A percentile compares a stretch with the other conserved stretches of the same genome.
Conservation (phyloP, 1,140 invertebrate species). For the Papilio polytes region DNA sequence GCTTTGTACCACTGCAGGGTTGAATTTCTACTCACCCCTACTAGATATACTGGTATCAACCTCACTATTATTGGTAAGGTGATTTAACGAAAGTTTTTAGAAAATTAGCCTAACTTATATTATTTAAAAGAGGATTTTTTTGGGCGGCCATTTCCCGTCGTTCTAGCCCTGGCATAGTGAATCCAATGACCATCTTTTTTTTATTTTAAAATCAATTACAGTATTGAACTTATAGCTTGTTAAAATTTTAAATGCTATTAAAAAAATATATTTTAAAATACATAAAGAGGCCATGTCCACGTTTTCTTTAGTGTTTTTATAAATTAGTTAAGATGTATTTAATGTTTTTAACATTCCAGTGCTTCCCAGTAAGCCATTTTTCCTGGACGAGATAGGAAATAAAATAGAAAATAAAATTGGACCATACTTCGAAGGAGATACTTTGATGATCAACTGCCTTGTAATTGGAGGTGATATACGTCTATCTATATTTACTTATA, state of each 20-base stretch:
- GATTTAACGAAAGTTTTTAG: background rate
- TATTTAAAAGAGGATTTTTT: too few relatives aligned
- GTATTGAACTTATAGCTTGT: too few relatives aligned
- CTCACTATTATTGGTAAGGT: constrained; percentile 90
- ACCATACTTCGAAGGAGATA: constrained; percentile 93
- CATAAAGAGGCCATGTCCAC: too few relatives aligned
- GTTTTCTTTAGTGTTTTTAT: too few relatives aligned
- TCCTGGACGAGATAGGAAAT: constrained; percentile 79
- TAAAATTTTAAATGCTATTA: too few relatives aligned
- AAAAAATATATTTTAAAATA: too few relatives aligned
- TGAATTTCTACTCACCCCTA: constrained; percentile 89
- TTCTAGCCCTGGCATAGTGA: too few relatives aligned
- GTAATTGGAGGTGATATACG: constrained; percentile 91
- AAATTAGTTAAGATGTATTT: too few relatives aligned
- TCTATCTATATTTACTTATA: too few relatives aligned
- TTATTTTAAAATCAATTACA: too few relatives aligned
- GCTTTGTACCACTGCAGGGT: constrained; percentile 90
- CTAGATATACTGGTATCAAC: constrained; percentile 89
- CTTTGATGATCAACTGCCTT: constrained; percentile 91
- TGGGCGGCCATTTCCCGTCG: too few relatives aligned
- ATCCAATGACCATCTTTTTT: too few relatives aligned
- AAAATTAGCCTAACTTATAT: background rate
- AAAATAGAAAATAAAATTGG: constrained; percentile 82
- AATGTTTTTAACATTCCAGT: constrained; percentile 60
- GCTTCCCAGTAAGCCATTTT: constrained; percentile 79